Conservation (phyloP, 2,888 invertebrate species). For the Apoda limacodes region DNA sequence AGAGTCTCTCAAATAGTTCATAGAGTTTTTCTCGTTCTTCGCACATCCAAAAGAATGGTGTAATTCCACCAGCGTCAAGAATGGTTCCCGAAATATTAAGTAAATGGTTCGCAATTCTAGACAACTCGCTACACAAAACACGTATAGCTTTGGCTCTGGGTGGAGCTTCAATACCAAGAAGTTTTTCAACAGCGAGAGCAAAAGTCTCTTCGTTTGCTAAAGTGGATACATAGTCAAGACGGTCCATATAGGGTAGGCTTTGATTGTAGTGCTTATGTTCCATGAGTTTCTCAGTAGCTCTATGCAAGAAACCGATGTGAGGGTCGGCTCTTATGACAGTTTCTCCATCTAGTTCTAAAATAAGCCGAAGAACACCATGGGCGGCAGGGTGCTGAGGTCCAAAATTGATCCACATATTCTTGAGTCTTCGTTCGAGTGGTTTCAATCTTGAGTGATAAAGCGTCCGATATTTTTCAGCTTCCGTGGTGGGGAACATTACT, state of each 20-base stretch:
- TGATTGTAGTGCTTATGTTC: slow-evolving; percentile 90
- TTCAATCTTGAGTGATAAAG: slow-evolving; percentile 36
- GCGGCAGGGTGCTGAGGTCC: slow-evolving; percentile 94
- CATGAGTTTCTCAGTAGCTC: slow-evolving; percentile 91
- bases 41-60: slow-evolving; percentile 92
- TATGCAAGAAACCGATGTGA: slow-evolving; percentile 87
- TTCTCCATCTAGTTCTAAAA: slow-evolving; percentile 87
- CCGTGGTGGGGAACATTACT: slow-evolving; percentile 68
- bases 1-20: slow-evolving; percentile 86
- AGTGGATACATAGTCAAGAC: slow-evolving; percentile 88
- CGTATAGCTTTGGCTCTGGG: slow-evolving; percentile 84
- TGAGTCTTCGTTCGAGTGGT: slow-evolving; percentile 70
- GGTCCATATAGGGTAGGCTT: slow-evolving; percentile 87
- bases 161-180: slow-evolving; percentile 82
- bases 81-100: slow-evolving; percentile 80
- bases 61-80: slow-evolving; percentile 87
- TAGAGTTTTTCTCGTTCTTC: slow-evolving; percentile 90
- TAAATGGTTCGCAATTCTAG: slow-evolving; percentile 83
- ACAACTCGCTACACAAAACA: slow-evolving; percentile 80
- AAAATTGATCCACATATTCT: slow-evolving; percentile 82
- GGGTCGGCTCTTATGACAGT: slow-evolving; percentile 83
- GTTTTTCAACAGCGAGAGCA: slow-evolving; percentile 83
- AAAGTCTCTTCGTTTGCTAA: slow-evolving; percentile 85
- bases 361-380: slow-evolving; percentile 86
- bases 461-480: slow-evolving; percentile 43